Conservation (phyloP, 2,888 invertebrate species). For the Leucophora obtusa region DNA sequence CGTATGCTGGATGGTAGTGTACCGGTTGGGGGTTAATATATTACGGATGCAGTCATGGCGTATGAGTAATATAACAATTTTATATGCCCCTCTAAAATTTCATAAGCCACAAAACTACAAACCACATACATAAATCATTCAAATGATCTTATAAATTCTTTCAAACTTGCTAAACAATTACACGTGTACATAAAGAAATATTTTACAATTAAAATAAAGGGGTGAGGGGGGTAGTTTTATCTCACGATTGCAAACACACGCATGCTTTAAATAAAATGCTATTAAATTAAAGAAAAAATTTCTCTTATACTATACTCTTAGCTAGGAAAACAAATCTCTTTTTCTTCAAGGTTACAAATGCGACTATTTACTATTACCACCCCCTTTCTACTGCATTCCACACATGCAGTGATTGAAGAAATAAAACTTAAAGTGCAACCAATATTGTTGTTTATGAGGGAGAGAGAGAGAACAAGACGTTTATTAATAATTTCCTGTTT, state of each 20-base stretch:
- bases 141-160: not conserved
- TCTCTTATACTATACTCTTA: constrained; percentile 2
- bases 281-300: not conserved
- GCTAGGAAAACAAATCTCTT: not conserved
- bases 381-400: not conserved
- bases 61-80: not conserved
- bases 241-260: not conserved
- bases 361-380: not conserved
- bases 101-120: too few relatives aligned
- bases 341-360: constrained; percentile 4
- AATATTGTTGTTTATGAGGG: not conserved
- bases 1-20: too few relatives aligned
- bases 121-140: too few relatives aligned
- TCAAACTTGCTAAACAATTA: not conserved
- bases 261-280: not conserved
- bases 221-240: not conserved
- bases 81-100: too few relatives aligned
- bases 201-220: not conserved
- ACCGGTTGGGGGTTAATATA: too few relatives aligned
- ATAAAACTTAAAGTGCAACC: not conserved
- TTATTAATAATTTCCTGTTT: constrained; percentile 6
- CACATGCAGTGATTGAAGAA: not conserved
- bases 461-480: too few relatives aligned
- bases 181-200: not conserved
- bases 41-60: not conserved